Percentiles rank a stretch among this genome's conserved stretches.
Conservation (phyloP, 2,113 vertebrate genomes). For the Daubentonia madagascariensis region DNA sequence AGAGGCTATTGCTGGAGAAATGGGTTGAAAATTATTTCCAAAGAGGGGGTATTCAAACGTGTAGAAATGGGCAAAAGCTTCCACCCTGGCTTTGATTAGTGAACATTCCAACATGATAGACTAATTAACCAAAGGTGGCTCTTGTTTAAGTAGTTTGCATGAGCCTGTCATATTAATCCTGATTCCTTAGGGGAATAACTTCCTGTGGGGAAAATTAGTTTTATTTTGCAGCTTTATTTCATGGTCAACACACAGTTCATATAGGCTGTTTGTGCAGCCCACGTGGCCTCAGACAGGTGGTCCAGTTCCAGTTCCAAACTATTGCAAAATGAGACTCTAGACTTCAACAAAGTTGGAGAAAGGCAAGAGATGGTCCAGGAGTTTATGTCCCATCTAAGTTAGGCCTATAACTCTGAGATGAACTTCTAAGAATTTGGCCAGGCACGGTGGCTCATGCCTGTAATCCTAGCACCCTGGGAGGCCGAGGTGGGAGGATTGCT, state of each 20-base stretch:
- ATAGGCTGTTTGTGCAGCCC: neutral
- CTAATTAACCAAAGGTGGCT: neutral
- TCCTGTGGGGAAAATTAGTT: neutral
- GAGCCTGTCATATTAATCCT: neutral
- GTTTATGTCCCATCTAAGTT: neutral
- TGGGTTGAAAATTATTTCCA: neutral
- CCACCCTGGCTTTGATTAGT: neutral
- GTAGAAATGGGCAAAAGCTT: neutral
- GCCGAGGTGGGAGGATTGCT: too few species aligned
- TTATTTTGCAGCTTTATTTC: neutral
- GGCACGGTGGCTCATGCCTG: too few species aligned
- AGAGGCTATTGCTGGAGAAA: neutral
- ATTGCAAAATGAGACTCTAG: neutral
- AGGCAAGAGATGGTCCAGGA: neutral
- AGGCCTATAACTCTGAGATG: neutral
- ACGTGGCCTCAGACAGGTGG: neutral
- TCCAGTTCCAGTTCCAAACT: neutral
- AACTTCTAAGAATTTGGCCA: neutral
- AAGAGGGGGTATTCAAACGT: neutral
- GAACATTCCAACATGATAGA: neutral
- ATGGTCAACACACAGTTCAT: neutral
- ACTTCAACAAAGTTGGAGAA: neutral
- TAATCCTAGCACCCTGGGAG: too few species aligned
- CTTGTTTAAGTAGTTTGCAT: neutral
- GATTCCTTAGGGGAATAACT: neutral